Evolutionary conservation across 1,140 invertebrate genomes (phyloP), one percentile per base, ranked within the genome.

Genomic region (Drosophila pallidifrons): DNA sequence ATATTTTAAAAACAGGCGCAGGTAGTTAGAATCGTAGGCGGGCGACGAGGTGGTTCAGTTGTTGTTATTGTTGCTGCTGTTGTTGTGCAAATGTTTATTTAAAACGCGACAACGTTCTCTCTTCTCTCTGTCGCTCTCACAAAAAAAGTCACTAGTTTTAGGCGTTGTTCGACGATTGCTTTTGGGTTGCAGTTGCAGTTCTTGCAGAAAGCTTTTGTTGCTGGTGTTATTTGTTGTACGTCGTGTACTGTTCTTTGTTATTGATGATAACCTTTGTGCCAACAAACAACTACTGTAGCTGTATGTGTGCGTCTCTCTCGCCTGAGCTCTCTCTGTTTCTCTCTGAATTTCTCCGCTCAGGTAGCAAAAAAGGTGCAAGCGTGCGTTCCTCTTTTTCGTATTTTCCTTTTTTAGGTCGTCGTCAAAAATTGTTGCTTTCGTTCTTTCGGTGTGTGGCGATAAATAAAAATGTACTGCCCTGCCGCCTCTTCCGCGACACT

Each of bases 81-180:
- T 72, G 65, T 59, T 74, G 77, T 75, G 59, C 64, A 69, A 77
- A 80, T 72, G 74, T 68, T 76, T 61, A 79, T 73, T 72, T 77
- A 61, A 60, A 72, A 77, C 61, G 67, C 71, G 60, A 52, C 41
- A 46, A 47, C 59, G 51, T 54, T 70, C 73, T 59, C 74, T 60
- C 35, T 61, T 69, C 51, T 35, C 54, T 73, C 46, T 20, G n/a
- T 41, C 66, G 13, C 67, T 78, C 66, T 75, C 55, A 55, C 47
- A 66, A 68, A 75, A 70, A 82, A 82, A 87, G 32, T 80, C 85
- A 83, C 83, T 89, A 81, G 80, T 77, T 81, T 82, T 89, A 89
- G 85, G 85, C 85, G 85, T 89, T 89, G 85, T 85, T 89, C 81
- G 85, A 66, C 78, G 86, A 89, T 89, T 89, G 85, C 85, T 89